phyloP scores from a whole-genome alignment of 1,140 invertebrate genomes.

The Drosophila elegans region DNA sequence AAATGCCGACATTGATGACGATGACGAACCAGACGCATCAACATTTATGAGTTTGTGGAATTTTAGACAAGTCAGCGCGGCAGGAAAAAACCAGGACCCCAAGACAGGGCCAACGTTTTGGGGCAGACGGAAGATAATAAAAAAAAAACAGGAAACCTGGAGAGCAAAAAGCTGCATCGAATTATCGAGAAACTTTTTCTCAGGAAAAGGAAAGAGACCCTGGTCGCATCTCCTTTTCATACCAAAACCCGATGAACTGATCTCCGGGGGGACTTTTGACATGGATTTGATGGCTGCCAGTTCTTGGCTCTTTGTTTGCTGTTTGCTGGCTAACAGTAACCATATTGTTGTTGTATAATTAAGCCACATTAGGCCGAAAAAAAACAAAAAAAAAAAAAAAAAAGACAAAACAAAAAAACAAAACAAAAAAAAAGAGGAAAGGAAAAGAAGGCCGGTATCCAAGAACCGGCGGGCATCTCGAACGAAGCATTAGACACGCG shows the following conservation, averaged over 20 bases:
- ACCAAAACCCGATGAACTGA: constrained; percentile 1
- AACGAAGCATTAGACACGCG: constrained; percentile 71
- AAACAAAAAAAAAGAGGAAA: background rate
- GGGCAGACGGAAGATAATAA: constrained; percentile 3
- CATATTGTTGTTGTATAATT: constrained; percentile 64
- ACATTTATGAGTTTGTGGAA: constrained; percentile 81
- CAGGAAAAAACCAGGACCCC: constrained; percentile 5
- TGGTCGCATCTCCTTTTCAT: constrained; percentile 14
- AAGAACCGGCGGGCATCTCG: constrained; percentile 56
- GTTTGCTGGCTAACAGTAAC: constrained; percentile 59
- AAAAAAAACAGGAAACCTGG: constrained; percentile 16
- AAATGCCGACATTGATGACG: constrained; percentile 50
- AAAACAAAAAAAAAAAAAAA: constrained; percentile 9
- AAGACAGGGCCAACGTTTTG: constrained; percentile 6
- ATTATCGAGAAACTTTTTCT: constrained; percentile 72
- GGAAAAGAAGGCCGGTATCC: constrained; percentile 1
- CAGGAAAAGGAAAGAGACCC: constrained; percentile 67
- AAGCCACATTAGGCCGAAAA: constrained; percentile 72
- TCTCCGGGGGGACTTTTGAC: constrained; percentile 53
- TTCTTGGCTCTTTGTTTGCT: constrained; percentile 40
- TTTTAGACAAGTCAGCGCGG: constrained; percentile 51
- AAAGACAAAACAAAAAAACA: too few relatives aligned
- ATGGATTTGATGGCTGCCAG: constrained; percentile 71
- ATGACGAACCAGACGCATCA: constrained; percentile 70
- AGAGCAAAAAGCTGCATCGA: constrained; percentile 53